Conservation (phyloP, 2,888 invertebrate genomes). For the Hemithea aestivaria region DNA sequence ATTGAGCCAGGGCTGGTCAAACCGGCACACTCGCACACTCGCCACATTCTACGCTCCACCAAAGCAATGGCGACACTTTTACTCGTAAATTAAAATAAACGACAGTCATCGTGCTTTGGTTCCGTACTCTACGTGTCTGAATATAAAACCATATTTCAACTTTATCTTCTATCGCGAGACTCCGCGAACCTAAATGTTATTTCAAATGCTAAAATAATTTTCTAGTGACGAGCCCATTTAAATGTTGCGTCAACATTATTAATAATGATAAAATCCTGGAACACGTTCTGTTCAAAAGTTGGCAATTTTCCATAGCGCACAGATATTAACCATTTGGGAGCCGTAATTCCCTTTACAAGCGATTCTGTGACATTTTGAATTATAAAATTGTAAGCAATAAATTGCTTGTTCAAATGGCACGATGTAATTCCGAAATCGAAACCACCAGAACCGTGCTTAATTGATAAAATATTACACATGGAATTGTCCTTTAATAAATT, state of each 20-base stretch:
- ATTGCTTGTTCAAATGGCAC: constrained; percentile 58
- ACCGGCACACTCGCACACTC: constrained; percentile 23
- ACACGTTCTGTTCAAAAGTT: constrained; percentile 23
- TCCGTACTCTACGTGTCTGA: constrained; percentile 25
- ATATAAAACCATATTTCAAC: constrained; percentile 25
- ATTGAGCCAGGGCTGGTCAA: constrained; percentile 34
- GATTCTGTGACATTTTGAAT: constrained; percentile 50
- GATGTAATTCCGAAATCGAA: constrained; percentile 58
- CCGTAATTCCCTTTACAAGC: constrained; percentile 41
- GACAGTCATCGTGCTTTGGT: constrained; percentile 32
- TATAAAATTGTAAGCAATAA: constrained; percentile 54
- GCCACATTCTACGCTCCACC: constrained; percentile 7
- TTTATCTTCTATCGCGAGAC: constrained; percentile 18
- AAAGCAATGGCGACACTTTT: constrained; percentile 26
- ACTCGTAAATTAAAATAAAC: constrained; percentile 37
- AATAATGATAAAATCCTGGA: constrained; percentile 26
- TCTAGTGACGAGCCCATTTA: constrained; percentile 12
- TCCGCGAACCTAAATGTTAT: constrained; percentile 13
- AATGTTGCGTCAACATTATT: constrained; percentile 21
- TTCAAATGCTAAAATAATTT: constrained; percentile 18
- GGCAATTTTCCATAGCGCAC: constrained; percentile 34
- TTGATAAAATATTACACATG: constrained; percentile 69
- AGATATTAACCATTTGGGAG: constrained; percentile 39
- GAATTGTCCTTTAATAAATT: constrained; percentile 65
- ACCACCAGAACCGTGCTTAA: constrained; percentile 56